Base-by-base conservation (phyloP, 2,797 vertebrate genomes). In the Hoplostethus atlanticus region DNA sequence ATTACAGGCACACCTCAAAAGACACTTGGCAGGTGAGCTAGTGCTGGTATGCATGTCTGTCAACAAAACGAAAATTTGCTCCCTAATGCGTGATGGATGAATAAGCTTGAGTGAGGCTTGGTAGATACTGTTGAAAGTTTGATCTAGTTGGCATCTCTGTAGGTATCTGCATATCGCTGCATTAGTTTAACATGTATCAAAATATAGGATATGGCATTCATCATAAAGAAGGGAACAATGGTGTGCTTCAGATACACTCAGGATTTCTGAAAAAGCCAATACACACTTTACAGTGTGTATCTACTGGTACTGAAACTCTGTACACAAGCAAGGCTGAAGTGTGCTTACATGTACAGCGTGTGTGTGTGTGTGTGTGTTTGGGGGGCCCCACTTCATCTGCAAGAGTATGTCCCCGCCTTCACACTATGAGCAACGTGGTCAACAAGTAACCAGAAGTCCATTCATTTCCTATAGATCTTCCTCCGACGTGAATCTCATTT, bases 21-120 rank as follows among this genome's bases (percentile, higher is more conserved):
- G 71, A 76, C 63, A 83, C 58, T 69, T 81, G 75, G 77, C 80
- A 76, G 70, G 63, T 74, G 77, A 82, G 73, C 36, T 76, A 58
- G 11, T 7, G 47, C 47, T 62, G 51, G 3, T 59, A 28, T 71
- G 13, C 51, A 59, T 21, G 34, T n/a, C 10, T 50, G 28, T 30
- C 6, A 67, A 9, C 5, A 6, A 38, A 67, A 34, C 52, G 31
- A 4, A 55, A 40, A 48, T 2, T 10, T 17, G 15, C 58, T 77
- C 72, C 48, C 62, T 44, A 1, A 30, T 21, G 42, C 13, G 21
- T 21, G 15, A 65, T 52, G 8, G 64, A 25, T 30, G 47, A 74
- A 34, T 68, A 46, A 9, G 63, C 50, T 65, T 30, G 51, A 7
- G 46, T 5, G 62, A 77, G 61, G 76, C 63, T 46, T 28, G 63